phyloP scores from a whole-genome alignment of 2,797 vertebrate genomes.

The Pelobates cultripes region DNA sequence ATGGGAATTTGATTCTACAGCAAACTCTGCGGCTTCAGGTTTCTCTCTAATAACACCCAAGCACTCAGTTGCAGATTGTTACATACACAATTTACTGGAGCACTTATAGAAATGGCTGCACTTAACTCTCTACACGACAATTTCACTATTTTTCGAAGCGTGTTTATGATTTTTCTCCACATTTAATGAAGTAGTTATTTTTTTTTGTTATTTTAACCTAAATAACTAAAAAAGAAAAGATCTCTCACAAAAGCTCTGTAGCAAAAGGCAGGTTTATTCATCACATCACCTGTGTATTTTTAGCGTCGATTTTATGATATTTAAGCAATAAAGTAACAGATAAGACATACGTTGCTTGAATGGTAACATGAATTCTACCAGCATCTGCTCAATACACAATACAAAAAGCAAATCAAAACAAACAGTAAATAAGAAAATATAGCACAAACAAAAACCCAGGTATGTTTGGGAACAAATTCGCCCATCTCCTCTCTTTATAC shows the following conservation, averaged over 20 bases:
- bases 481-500: no score
- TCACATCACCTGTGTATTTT: neutral
- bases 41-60: neutral
- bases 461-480: no score
- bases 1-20: neutral
- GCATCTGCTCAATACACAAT: no score
- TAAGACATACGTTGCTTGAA: no score
- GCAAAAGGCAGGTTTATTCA: neutral
- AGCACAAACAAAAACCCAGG: no score
- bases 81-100: slow-evolving; percentile 1
- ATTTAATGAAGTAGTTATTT: neutral
- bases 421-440: no score
- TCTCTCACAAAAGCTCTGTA: neutral
- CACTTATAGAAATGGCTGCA: slow-evolving; percentile 19
- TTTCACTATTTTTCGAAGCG: neutral
- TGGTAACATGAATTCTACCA: no score
- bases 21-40: neutral
- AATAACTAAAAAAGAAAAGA: neutral
- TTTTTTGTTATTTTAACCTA: no score
- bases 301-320: no score
- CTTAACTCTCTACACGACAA: slow-evolving; percentile 4
- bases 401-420: no score
- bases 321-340: no score
- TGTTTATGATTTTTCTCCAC: neutral
- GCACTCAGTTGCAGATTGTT: slow-evolving; percentile 7